Evolutionary conservation across 2,113 vertebrate genomes (phyloP).

Genomic region (Mus spicilegus): DNA sequence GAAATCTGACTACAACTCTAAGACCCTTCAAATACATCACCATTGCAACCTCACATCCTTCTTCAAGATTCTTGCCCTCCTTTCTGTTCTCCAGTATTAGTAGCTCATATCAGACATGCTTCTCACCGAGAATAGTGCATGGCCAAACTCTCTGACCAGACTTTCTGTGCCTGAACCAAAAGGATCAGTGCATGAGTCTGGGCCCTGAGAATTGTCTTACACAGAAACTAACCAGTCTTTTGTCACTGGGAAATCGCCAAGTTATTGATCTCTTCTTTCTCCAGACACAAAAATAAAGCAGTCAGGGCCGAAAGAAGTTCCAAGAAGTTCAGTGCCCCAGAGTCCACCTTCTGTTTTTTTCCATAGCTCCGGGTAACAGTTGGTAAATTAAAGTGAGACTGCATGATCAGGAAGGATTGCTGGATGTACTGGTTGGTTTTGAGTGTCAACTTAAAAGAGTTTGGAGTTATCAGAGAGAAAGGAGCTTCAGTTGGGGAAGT

Average conservation of each 20-base stretch:
- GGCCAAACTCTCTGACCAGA: background rate
- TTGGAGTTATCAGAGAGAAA: too few relatives aligned
- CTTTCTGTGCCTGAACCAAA: background rate
- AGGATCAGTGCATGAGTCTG: background rate
- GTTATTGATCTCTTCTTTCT: background rate
- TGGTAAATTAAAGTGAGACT: background rate
- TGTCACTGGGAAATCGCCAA: background rate
- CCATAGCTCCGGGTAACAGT: background rate
- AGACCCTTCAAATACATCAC: background rate
- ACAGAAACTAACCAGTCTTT: background rate
- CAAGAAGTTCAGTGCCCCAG: background rate
- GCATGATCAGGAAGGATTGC: background rate
- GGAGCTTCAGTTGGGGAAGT: too few relatives aligned
- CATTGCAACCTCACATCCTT: background rate
- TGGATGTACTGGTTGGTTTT: background rate
- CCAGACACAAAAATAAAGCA: conserved; percentile 16
- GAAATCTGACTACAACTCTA: background rate
- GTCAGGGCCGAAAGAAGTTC: background rate
- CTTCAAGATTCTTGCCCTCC: background rate
- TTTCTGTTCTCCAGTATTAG: background rate
- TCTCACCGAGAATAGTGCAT: background rate
- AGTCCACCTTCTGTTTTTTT: background rate
- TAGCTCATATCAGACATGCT: background rate
- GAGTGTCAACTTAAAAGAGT: too few relatives aligned
- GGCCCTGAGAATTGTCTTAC: background rate